Evolutionary conservation across 2,888 invertebrate species (phyloP).

Genomic region (Smittia sp.): DNA sequence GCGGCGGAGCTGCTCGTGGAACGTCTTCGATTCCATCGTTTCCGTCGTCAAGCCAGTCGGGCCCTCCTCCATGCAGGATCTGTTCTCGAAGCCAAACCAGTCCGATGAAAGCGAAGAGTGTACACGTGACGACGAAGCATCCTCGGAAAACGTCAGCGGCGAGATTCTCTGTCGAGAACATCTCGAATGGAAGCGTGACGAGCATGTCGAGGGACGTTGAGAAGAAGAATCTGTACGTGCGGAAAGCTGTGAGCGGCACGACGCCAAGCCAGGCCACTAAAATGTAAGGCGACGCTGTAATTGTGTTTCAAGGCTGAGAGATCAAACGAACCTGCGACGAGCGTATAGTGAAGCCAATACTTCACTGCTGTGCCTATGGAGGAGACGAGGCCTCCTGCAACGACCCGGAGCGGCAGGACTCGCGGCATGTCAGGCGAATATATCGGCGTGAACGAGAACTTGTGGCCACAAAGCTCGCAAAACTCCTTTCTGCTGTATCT

Average conservation of each 20-base stretch:
- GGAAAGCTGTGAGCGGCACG: conserved; percentile 93
- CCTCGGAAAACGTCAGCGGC: conserved; percentile 94
- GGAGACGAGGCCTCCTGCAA: conserved; percentile 83
- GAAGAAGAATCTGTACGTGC: conserved; percentile 91
- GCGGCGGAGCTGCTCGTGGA: conserved; percentile 52
- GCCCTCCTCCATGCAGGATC: conserved; percentile 94
- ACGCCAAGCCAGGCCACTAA: conserved; percentile 90
- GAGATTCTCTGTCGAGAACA: conserved; percentile 89
- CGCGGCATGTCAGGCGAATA: conserved; percentile 99
- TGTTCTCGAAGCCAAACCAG: conserved; percentile 91
- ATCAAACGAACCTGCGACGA: conserved; percentile 66
- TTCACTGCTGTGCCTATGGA: conserved; percentile 90
- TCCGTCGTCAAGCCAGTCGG: conserved; percentile 83
- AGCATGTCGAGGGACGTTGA: conserved; percentile 84
- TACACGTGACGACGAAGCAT: conserved; percentile 94
- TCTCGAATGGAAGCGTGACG: conserved; percentile 83
- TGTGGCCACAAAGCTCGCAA: conserved; percentile 96
- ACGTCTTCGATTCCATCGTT: conserved; percentile 43
- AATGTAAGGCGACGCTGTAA: background rate
- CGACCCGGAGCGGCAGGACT: conserved; percentile 87
- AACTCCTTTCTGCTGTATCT: conserved; percentile 97
- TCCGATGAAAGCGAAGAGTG: conserved; percentile 93
- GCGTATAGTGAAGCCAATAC: conserved; percentile 95
- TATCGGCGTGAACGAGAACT: conserved; percentile 97
- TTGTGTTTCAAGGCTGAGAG: background rate